Base-by-base conservation (phyloP, 2,113 vertebrate species). In the Myotis lucifugus region DNA sequence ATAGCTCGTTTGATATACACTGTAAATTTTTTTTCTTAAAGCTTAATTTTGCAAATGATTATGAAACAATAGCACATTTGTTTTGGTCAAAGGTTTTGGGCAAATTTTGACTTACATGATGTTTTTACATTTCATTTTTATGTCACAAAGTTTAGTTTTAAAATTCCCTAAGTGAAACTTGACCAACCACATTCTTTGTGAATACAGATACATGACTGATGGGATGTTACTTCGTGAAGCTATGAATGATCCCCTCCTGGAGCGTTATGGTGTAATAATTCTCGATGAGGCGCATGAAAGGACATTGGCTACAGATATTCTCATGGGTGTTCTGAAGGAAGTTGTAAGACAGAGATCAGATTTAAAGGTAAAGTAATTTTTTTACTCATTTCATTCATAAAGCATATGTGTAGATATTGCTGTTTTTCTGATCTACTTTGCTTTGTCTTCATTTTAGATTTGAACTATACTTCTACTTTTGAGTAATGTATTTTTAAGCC, bases 141-240 rank as follows among this genome's bases (percentile, higher is more conserved):
- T 88, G 48, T 67, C 25, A 46, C 27, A 34, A 56, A 83, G 52
- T 54, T 92, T 81, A 56, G 23, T 81, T 91, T 86, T 89, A 23
- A 88, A 90, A 40, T 82, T 15, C 29, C 4, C 9, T 83, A 82
- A 56, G n/a, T 74, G 42, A 95, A 40, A n/a, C 23, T 87, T 95
- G n/a, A 91, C 82, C 34, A 54, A 2, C 10, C 12, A 4, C 69
- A n/a, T 85, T 96, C 67, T 95, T 78, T 96, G 78, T 93, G 18
- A 90, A 14, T 96, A 50, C 72, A 99, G 99, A 96, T 99, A 99
- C 93, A 99, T 99, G 99, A 99, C 99, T 93, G 99, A 99, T 92
- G 99, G 99, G 90, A 99, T 99, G 99, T 96, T 99, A 96, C 99
- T 99, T 92, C 99, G 99, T 72, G 99, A 99, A 97, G 99, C 99